A percentile compares a stretch with the other conserved stretches of the same genome.
phyloP scores from a whole-genome alignment of 2,888 invertebrate genomes.

The Aproaerema taeniolella region DNA sequence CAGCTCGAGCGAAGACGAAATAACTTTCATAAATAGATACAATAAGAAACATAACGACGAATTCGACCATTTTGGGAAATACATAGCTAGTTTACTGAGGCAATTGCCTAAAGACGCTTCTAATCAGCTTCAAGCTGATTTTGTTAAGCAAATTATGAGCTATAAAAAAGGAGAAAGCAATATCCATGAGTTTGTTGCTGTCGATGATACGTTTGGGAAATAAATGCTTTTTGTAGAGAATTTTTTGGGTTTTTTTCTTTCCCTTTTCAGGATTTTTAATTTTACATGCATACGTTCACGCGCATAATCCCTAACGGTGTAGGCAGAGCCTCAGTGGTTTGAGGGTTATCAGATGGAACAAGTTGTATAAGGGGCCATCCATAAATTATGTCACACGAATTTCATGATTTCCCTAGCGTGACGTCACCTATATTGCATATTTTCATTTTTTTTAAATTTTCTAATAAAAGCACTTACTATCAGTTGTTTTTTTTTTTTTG shows the following conservation, averaged over 20 bases:
- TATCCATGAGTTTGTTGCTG: neutral
- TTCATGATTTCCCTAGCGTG: too few relatives aligned
- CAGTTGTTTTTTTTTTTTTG: too few relatives aligned
- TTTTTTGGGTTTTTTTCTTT: neutral
- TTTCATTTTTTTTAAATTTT: too few relatives aligned
- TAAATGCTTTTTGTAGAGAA: neutral
- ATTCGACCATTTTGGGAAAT: constrained; percentile 35
- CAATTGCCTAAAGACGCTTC: constrained; percentile 34
- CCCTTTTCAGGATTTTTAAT: too few relatives aligned
- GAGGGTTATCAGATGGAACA: too few relatives aligned
- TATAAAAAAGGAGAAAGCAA: neutral
- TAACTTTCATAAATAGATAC: constrained; percentile 19
- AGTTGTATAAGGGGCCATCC: too few relatives aligned
- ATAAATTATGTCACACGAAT: too few relatives aligned
- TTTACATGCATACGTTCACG: too few relatives aligned
- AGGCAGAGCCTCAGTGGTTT: too few relatives aligned
- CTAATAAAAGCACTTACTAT: too few relatives aligned
- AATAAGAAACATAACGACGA: constrained; percentile 21
- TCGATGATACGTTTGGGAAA: neutral
- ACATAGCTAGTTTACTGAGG: constrained; percentile 32
- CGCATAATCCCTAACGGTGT: too few relatives aligned
- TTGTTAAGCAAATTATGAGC: constrained; percentile 29
- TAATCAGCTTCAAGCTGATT: constrained; percentile 34
- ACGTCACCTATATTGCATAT: too few relatives aligned
- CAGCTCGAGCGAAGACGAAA: constrained; percentile 20